phyloP scores from a whole-genome alignment of 2,113 vertebrate genomes.

The Pluvianellus socialis region DNA sequence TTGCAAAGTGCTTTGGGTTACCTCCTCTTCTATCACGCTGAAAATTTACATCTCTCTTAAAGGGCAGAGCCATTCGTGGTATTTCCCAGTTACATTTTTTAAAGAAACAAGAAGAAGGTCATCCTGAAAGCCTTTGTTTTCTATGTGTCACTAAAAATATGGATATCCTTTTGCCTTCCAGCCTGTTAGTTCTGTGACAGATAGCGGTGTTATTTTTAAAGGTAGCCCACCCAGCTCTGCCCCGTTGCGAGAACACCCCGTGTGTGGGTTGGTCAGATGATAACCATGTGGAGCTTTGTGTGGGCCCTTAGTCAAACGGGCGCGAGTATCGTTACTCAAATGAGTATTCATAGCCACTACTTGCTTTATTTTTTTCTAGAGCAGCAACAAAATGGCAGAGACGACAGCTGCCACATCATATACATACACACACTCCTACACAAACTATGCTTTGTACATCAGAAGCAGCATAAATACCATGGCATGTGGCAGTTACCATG shows the following conservation, averaged over 20 bases:
- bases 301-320: conserved; percentile 70
- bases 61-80: not conserved
- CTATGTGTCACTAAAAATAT: conserved; percentile 10
- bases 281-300: conserved; percentile 47
- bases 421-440: conserved; percentile 83
- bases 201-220: conserved; percentile 46
- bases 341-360: conserved; percentile 80
- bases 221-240: conserved; percentile 32
- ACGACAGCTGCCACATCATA: conserved; percentile 83
- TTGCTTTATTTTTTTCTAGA: conserved; percentile 78
- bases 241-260: conserved; percentile 15
- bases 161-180: not conserved
- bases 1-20: not conserved
- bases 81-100: not conserved
- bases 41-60: not conserved
- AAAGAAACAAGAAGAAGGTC: conserved; percentile 3
- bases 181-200: conserved; percentile 25
- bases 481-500: conserved; percentile 82
- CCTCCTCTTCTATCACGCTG: not conserved
- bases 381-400: conserved; percentile 84
- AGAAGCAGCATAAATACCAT: conserved; percentile 84
- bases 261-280: conserved; percentile 53
- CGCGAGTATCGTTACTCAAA: conserved; percentile 73
- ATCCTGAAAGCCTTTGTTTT: conserved; percentile 1
- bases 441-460: conserved; percentile 84